Evolutionary conservation across 2,113 vertebrate genomes (phyloP), one percentile per base, ranked within the genome.

Genomic region (Orientallactaga bullata): DNA sequence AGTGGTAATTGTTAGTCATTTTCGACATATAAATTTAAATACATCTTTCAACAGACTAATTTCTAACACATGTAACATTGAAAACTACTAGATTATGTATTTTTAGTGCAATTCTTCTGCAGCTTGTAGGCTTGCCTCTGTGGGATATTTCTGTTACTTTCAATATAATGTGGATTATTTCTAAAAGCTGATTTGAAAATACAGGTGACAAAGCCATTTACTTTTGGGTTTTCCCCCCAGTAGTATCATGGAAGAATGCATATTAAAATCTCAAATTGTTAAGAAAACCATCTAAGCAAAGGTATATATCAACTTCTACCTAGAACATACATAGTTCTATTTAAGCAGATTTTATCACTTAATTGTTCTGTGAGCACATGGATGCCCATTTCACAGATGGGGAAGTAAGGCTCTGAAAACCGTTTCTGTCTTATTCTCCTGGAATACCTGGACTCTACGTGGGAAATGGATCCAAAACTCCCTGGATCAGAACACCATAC

Each of bases 191-290:
- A 47, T 8, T 6, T 47, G 42, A 47, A 47, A 47, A 47, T 47
- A 47, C 42, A 47, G 42, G 42, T 47, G 42, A 8, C 42, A 47
- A 47, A 47, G 42, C 42, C 42, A 47, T 8, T 6, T 47, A 47
- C 42, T 47, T 47, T 8, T 47, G 42, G 5, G 5, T 47, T 47
- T 47, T 47, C 8, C 8, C 42, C 42, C 42, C 42, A 47, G 42
- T 47, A 47, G 47, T 28, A 71, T 16, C 8, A 28, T 47, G 24
- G 26, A 30, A 13, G 35, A 84, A 83, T 83, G 37, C n/a, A 39
- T 65, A 77, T 72, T n/a, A 72, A 35, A 78, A 78, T 72, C 17
- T 91, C 42, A 60, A 88, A 85, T 71, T 74, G 69, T 39, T 65
- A 55, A 28, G 58, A 74, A 73, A 24, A 89, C 78, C 69, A 47